Evolutionary conservation across 2,797 vertebrate species (phyloP).

Genomic region (Echeneis naucrates): DNA sequence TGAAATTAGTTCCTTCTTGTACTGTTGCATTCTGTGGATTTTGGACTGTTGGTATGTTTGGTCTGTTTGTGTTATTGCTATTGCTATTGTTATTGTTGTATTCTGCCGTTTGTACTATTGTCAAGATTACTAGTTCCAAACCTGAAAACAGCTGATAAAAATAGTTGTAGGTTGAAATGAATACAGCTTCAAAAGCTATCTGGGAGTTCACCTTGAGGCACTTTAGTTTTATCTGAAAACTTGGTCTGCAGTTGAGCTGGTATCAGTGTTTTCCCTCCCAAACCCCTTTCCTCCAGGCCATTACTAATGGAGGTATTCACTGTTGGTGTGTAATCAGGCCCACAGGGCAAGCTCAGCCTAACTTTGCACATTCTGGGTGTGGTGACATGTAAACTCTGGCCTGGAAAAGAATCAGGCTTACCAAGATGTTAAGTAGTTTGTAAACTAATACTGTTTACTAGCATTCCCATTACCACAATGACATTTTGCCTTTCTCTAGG

Average conservation of each 20-base stretch:
- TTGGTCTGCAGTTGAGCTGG: background rate
- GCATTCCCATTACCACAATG: background rate
- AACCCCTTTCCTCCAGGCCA: conserved; percentile 14
- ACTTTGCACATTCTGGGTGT: conserved; percentile 24
- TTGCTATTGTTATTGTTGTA: background rate
- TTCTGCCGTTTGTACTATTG: background rate
- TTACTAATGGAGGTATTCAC: background rate
- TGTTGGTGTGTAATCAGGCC: conserved; percentile 9
- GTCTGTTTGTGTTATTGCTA: background rate
- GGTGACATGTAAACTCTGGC: conserved; percentile 23
- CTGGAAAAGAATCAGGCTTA: conserved; percentile 18
- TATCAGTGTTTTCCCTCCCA: conserved; percentile 10
- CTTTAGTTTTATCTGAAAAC: background rate
- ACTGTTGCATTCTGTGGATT: background rate
- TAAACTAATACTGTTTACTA: background rate
- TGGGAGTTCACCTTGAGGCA: background rate
- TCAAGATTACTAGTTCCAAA: background rate
- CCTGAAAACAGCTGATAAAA: background rate
- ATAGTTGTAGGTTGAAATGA: background rate
- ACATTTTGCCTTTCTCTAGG: conserved; percentile 23
- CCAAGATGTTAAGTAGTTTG: conserved; percentile 10
- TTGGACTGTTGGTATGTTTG: background rate
- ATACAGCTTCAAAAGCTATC: background rate
- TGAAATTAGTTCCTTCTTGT: background rate
- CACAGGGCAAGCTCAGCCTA: background rate